phyloP scores from a whole-genome alignment of 2,888 invertebrate genomes.

The Cephonodes hylas region DNA sequence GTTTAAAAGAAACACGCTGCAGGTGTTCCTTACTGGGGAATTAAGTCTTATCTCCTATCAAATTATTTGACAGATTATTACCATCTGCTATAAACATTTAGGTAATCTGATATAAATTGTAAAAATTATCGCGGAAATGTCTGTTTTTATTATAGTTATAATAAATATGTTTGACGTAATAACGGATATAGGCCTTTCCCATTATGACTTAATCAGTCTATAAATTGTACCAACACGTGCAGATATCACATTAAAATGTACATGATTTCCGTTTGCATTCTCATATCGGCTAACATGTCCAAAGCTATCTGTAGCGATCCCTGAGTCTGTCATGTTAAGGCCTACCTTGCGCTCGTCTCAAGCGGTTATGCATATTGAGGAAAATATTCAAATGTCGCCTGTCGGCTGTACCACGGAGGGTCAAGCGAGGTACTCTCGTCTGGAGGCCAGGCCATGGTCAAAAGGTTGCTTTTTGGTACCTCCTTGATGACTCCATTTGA shows the following conservation, averaged over 20 bases:
- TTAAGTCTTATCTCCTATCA: neutral
- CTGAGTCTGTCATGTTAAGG: neutral
- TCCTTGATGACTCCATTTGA: neutral
- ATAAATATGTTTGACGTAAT: neutral
- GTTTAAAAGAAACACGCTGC: neutral
- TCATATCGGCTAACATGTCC: no score
- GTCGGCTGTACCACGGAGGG: neutral
- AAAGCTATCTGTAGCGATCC: no score
- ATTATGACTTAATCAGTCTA: no score
- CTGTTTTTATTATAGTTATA: neutral
- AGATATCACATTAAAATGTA: no score
- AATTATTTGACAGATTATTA: no score
- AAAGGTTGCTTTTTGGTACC: neutral
- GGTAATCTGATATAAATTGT: neutral
- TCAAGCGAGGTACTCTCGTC: neutral
- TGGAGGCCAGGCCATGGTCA: conserved; percentile 2
- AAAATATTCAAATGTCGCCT: neutral
- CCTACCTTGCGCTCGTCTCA: neutral
- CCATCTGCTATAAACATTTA: no score
- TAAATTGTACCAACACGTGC: no score
- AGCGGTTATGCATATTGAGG: neutral
- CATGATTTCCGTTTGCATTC: no score
- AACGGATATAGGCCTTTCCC: neutral
- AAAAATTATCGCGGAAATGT: neutral
- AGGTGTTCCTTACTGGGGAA: neutral